Conservation (phyloP, 2,888 invertebrate species). For the Ligdia adustata region DNA sequence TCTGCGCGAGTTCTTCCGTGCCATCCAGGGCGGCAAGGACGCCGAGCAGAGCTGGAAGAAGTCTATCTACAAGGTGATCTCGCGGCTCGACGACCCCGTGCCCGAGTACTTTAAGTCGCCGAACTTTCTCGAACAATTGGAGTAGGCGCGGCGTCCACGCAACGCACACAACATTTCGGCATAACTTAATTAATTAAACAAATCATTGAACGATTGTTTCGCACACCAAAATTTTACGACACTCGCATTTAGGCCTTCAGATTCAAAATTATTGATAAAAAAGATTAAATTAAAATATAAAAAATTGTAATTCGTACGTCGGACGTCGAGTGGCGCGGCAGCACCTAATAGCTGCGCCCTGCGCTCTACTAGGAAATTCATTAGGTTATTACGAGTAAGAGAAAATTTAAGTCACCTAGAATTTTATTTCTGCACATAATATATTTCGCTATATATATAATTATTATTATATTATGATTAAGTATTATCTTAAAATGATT, state of each 20-base stretch:
- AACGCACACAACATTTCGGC: conserved; percentile 68
- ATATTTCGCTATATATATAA: conserved; percentile 84
- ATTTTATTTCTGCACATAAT: conserved; percentile 85
- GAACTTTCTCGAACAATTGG: conserved; percentile 99
- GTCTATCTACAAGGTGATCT: conserved; percentile 99
- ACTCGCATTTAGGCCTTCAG: conserved; percentile 88
- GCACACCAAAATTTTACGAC: conserved; percentile 86
- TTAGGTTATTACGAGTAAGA: conserved; percentile 81
- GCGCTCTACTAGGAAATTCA: conserved; percentile 80
- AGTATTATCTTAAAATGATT: conserved; percentile 84
- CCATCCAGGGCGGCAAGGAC: conserved; percentile 98
- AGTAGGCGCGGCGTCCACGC: conserved; percentile 84
- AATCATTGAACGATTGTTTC: conserved; percentile 76
- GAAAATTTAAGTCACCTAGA: conserved; percentile 84
- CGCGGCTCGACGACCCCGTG: conserved; percentile 98
- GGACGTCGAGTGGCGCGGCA: conserved; percentile 68
- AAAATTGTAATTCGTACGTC: conserved; percentile 71
- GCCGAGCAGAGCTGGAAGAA: conserved; percentile 99
- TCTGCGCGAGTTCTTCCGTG: conserved; percentile 99
- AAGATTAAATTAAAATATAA: conserved; percentile 78
- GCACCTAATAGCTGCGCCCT: conserved; percentile 41
- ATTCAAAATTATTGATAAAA: conserved; percentile 85
- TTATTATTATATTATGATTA: conserved; percentile 83
- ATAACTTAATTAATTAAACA: conserved; percentile 55
- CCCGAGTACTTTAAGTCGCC: conserved; percentile 99